Evolutionary conservation across 2,113 vertebrate genomes (phyloP).

Genomic region (Calidris pugnax): DNA sequence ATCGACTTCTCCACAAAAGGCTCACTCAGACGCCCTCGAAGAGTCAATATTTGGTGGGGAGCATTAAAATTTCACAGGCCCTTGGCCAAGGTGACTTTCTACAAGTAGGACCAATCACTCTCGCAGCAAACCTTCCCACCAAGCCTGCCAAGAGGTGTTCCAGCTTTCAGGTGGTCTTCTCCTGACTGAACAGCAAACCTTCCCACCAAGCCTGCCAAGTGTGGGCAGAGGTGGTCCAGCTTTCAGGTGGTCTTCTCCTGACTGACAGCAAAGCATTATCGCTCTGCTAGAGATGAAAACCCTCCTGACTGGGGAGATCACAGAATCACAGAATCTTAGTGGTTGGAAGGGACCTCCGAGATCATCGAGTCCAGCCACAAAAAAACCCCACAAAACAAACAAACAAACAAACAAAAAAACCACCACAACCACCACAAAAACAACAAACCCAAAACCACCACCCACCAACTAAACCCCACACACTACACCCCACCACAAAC

Average conservation of each 20-base stretch:
- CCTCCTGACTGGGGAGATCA: too few species aligned
- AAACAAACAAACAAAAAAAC: too few species aligned
- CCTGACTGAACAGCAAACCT: neutral
- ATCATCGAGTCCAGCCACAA: too few species aligned
- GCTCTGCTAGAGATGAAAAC: neutral
- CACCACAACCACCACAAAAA: too few species aligned
- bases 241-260: too few species aligned
- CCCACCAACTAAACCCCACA: too few species aligned
- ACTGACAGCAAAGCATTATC: neutral
- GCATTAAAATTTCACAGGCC: slow-evolving; percentile 68
- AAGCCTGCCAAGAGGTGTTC: neutral
- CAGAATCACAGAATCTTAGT: too few species aligned
- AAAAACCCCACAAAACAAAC: too few species aligned
- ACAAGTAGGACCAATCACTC: neutral
- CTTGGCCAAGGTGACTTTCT: slow-evolving; percentile 64
- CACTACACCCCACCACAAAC: too few species aligned
- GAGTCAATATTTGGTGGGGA: slow-evolving; percentile 61
- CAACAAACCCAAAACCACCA: too few species aligned
- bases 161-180: too few species aligned
- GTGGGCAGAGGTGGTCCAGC: rapidly evolving
- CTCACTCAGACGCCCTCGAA: slow-evolving; percentile 13
- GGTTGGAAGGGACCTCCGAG: too few species aligned
- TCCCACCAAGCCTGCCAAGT: neutral
- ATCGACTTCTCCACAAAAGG: slow-evolving; percentile 39
- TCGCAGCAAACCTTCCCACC: neutral